Base-by-base conservation (phyloP, 2,113 vertebrate species). In the Thymallus thymallus region DNA sequence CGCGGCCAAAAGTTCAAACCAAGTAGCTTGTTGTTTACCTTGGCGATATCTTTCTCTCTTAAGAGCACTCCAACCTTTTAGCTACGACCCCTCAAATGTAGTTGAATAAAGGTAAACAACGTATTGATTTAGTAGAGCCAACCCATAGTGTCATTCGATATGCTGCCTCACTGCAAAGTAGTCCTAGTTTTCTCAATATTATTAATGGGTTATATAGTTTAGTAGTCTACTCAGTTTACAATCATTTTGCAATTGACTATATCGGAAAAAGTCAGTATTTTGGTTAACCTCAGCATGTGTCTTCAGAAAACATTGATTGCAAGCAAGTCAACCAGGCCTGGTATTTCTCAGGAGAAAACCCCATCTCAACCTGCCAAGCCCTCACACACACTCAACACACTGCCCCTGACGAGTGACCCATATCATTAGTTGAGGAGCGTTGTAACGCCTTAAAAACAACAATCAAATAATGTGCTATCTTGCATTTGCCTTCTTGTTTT, bases 1-100 rank as follows among this genome's bases (percentile, higher is more conserved):
- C 16, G 71, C 41, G 93, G 93, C 90, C 92, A 94, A 93, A 92
- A 91, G 94, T 95, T 94, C 91, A 94, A 86, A 82, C 55, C 60
- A 71, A 69, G 56, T 51, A 68, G 24, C 29, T 51, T 26, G n/a
- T 76, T 81, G 60, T 74, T 73, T 79, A 32, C 29, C 46, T 64
- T 46, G 29, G 14, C 45, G 62, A 22, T 23, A 5, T 73, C 46
- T 30, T 63, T 69, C 70, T 70, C 48, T 72, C 76, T 73, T 65
- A 64, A 58, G 45, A 35, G 71, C 22, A 24, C 61, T 75, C 24
- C 10, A 74, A 41, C n/a, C 35, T 69, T 75, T 22, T 29, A 58
- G 18, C 66, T 58, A 48, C 18, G 20, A 20, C 51, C 46, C 51
- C 35, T 76, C 55, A 69, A 46, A 72, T 76, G 29, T 75, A 69